phyloP scores from a whole-genome alignment of 2,797 vertebrate genomes.

The Lophotriccus pileatus region DNA sequence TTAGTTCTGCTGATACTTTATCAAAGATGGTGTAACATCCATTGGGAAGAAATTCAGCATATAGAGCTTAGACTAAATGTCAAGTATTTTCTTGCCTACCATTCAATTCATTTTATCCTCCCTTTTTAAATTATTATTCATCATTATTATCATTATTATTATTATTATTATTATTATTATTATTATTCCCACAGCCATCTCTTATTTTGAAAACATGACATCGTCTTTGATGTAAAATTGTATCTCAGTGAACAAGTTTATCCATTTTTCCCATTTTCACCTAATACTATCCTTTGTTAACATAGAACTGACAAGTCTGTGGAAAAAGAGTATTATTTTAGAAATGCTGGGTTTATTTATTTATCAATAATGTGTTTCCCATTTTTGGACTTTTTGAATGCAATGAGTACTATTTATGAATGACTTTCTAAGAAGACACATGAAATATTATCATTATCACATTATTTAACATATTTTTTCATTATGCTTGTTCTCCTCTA shows the following conservation, averaged over 20 bases:
- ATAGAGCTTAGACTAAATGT: neutral
- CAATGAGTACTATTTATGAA: neutral
- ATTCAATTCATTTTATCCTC: neutral
- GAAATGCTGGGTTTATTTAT: neutral
- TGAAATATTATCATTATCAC: neutral
- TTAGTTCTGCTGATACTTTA: neutral
- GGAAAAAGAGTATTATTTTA: neutral
- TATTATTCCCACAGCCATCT: neutral
- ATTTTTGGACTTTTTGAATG: neutral
- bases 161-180: neutral
- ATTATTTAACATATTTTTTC: neutral
- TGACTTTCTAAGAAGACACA: neutral
- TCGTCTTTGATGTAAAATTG: conserved; percentile 2
- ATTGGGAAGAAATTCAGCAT: neutral
- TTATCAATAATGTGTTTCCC: neutral
- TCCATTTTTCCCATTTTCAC: neutral
- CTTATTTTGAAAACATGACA: conserved; percentile 25
- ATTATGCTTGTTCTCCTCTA: neutral
- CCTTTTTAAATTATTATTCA: neutral
- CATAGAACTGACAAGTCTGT: neutral
- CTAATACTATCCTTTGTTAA: neutral
- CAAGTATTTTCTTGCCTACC: neutral
- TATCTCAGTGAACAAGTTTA: neutral
- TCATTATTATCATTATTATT: neutral
- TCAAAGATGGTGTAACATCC: neutral